Conservation (phyloP, 2,113 vertebrate species). For the Antechinus flavipes region DNA sequence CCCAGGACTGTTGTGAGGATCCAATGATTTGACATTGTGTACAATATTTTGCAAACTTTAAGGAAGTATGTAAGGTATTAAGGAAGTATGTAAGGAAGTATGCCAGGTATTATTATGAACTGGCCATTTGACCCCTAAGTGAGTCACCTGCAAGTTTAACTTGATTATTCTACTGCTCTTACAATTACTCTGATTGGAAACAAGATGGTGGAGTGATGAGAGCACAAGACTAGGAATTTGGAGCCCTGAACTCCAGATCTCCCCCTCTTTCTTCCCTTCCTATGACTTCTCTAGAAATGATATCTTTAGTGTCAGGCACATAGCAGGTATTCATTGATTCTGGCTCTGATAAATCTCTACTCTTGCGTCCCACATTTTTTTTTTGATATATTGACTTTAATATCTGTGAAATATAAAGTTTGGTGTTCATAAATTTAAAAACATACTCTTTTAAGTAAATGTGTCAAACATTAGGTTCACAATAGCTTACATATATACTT, state of each 20-base stretch:
- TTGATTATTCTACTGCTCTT: not conserved
- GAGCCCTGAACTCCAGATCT: not conserved
- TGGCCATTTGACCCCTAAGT: not conserved
- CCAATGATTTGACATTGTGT: not conserved
- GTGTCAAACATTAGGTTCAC: too few relatives aligned
- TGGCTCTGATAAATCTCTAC: not conserved
- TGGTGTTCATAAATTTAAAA: too few relatives aligned
- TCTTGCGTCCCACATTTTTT: not conserved
- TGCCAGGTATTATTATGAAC: not conserved
- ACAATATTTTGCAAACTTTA: not conserved
- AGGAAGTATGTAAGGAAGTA: not conserved
- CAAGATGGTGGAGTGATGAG: not conserved
- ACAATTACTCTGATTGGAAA: not conserved
- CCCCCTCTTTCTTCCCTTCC: too few relatives aligned
- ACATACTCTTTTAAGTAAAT: too few relatives aligned
- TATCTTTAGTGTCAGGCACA: not conserved
- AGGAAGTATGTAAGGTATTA: not conserved
- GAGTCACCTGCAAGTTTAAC: not conserved
- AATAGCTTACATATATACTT: too few relatives aligned
- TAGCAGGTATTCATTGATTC: not conserved
- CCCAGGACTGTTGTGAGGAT: too few relatives aligned
- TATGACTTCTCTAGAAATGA: not conserved
- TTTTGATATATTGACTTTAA: too few relatives aligned
- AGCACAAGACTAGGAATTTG: too few relatives aligned
- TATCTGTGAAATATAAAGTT: too few relatives aligned